Base-by-base conservation (phyloP, 2,888 invertebrate species). In the Lathronympha strigana region DNA sequence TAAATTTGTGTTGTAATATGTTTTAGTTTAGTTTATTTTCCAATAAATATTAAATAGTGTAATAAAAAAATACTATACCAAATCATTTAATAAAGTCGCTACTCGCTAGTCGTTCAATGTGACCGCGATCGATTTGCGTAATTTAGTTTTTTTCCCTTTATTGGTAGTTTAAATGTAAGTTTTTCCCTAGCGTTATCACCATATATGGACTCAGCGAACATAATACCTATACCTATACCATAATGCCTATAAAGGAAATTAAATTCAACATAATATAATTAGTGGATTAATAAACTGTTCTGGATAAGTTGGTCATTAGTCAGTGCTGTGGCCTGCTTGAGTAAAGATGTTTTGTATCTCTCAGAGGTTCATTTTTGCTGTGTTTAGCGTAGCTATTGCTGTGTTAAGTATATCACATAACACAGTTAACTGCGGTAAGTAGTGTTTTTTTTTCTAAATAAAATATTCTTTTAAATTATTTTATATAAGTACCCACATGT, bases 201-300 rank as follows among this genome's bases (percentile, higher is more conserved):
- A 28, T 57, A 45, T 31, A 57, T 19, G 57, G 57, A 28, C 6
- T 31, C 4, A 2, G 17, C 13, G 6, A 28, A 17, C 23, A 19
- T 33, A 25, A 23, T 9, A n/a, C n/a, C n/a, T n/a, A n/a, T n/a
- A n/a, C n/a, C n/a, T n/a, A n/a, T n/a, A n/a, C n/a, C n/a, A n/a
- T n/a, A n/a, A n/a, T n/a, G n/a, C n/a, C n/a, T n/a, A n/a, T 40
- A 11, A 13, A 25, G 57, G 28, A 57, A 57, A 57, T 28, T 19
- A 19, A 11, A 54, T 17, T 3, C 11, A 25, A 55, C 40, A 28
- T 28, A 21, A 13, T 23, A 17, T 55, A 4, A 11, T n/a, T 31
- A 21, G 15, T 21, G 50, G 31, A 23, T 23, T n/a, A 23, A 5
- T 47, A n/a, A 47, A 23, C 4, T 47, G 23, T 47, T 2, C 5